phyloP scores from a whole-genome alignment of 1,140 invertebrate species.

The Nebria ingens region DNA sequence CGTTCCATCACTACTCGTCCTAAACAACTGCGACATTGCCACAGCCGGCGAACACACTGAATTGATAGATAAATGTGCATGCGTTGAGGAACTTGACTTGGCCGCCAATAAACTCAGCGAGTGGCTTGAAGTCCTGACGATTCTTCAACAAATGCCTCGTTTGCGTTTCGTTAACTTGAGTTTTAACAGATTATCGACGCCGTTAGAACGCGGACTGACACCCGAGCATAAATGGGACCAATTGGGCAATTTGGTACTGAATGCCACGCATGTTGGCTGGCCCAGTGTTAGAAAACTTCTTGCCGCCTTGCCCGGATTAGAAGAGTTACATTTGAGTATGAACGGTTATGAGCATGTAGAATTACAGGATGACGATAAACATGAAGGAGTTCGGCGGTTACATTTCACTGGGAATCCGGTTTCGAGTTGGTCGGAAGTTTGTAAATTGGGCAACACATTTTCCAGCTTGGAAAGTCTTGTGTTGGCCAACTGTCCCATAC shows the following conservation, averaged over 20 bases:
- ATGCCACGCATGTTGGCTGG: conserved; percentile 78
- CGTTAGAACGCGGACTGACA: conserved; percentile 38
- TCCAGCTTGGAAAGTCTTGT: conserved; percentile 74
- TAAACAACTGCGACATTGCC: conserved; percentile 83
- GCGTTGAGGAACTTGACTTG: conserved; percentile 80
- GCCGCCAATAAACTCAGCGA: conserved; percentile 79
- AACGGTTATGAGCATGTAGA: conserved; percentile 69
- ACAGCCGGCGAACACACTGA: conserved; percentile 70
- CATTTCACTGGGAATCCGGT: conserved; percentile 79
- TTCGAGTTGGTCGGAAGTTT: conserved; percentile 68
- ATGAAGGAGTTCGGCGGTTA: conserved; percentile 57
- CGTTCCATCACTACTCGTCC: conserved; percentile 72
- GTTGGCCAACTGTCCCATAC: conserved; percentile 73
- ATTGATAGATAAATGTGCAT: conserved; percentile 68
- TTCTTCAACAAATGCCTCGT: conserved; percentile 73
- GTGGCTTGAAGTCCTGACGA: conserved; percentile 79
- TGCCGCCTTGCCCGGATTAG: conserved; percentile 60
- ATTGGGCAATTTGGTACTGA: conserved; percentile 69
- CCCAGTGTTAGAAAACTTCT: conserved; percentile 66
- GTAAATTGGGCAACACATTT: conserved; percentile 72
- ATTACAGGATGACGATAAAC: conserved; percentile 26
- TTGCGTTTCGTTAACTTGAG: conserved; percentile 85
- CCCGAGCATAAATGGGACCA: conserved; percentile 40
- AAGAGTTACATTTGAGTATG: conserved; percentile 83
- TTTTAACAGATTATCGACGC: conserved; percentile 68